A percentile compares a stretch with the other conserved stretches of the same genome.
Conservation (phyloP, 2,113 vertebrate genomes). For the Apaloderma vittatum region DNA sequence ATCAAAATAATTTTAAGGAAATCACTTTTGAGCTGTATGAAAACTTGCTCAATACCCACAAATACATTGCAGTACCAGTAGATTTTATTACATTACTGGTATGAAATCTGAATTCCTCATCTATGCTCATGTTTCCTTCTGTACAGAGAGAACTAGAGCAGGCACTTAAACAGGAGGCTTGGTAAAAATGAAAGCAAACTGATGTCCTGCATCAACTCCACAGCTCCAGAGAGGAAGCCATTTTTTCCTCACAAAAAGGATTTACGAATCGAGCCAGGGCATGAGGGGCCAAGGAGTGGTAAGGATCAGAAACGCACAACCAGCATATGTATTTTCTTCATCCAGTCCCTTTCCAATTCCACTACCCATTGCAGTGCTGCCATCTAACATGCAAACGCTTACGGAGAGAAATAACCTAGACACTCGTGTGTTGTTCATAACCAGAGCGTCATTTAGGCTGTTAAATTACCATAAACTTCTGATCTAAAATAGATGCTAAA, state of each 20-base stretch:
- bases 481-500: background rate
- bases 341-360: background rate
- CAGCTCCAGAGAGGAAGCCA: background rate
- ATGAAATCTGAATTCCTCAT: background rate
- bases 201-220: background rate
- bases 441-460: background rate
- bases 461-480: background rate
- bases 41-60: background rate
- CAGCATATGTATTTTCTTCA: background rate
- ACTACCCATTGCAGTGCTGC: fast-evolving
- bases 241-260: background rate
- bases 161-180: background rate
- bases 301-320: background rate
- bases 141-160: background rate
- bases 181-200: background rate
- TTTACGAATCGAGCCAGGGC: background rate
- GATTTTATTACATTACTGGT: background rate
- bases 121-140: background rate
- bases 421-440: fast-evolving
- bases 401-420: background rate
- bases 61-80: background rate
- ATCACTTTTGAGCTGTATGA: background rate
- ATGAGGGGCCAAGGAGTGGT: background rate
- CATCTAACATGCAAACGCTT: background rate
- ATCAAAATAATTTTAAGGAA: background rate